Conservation (phyloP, 2,797 vertebrate genomes). For the Cetoscarus ocellatus region DNA sequence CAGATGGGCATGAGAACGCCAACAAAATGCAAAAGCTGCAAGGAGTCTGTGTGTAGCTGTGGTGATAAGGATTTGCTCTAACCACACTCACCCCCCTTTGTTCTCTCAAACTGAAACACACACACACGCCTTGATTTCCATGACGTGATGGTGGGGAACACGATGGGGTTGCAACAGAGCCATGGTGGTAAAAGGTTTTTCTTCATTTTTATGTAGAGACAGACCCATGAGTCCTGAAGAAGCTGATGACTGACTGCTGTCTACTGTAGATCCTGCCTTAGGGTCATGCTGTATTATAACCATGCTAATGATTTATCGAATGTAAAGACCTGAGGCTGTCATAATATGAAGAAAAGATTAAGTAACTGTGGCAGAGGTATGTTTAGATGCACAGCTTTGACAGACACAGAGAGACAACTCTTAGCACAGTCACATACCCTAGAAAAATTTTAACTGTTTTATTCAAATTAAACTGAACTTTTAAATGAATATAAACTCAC, state of each 20-base stretch:
- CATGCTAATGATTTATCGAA: background rate
- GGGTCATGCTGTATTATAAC: background rate
- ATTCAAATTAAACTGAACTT: no score
- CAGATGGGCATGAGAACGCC: constrained; percentile 71
- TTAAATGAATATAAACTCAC: no score
- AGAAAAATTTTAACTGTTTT: no score
- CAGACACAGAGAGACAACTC: no score
- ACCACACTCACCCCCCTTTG: constrained; percentile 74
- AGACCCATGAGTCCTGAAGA: constrained; percentile 51
- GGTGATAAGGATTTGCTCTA: constrained; percentile 77
- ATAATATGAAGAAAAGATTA: no score
- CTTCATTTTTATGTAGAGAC: constrained; percentile 33
- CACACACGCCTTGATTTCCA: constrained; percentile 68
- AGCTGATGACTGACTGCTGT: background rate
- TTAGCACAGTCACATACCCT: no score
- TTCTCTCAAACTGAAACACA: constrained; percentile 69
- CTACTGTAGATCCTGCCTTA: constrained; percentile 15
- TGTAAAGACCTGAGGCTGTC: background rate
- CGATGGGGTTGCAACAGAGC: constrained; percentile 48
- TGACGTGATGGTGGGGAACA: constrained; percentile 69
- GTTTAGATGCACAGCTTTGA: no score
- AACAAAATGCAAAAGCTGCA: constrained; percentile 67
- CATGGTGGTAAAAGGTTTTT: constrained; percentile 36
- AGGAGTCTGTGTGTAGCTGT: constrained; percentile 53
- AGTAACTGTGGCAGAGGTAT: no score